Evolutionary conservation across 2,113 vertebrate genomes (phyloP).

Genomic region (Antennarius striatus): DNA sequence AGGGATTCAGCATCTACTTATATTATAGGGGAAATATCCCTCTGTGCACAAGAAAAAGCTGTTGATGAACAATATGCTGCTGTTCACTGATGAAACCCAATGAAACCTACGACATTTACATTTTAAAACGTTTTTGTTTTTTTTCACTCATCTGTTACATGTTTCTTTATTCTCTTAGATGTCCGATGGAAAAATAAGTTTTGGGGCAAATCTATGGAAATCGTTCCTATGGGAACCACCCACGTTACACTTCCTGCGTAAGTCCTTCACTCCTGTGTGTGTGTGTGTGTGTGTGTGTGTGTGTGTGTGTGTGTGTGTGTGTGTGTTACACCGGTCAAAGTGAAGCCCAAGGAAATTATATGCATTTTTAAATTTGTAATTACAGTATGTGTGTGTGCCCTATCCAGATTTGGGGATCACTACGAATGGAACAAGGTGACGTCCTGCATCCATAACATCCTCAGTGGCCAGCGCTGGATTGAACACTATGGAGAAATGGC

Average conservation of each 20-base stretch:
- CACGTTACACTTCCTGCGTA: constrained; percentile 91
- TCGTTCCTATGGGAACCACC: constrained; percentile 94
- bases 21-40: too few relatives aligned
- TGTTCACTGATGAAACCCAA: neutral
- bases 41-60: constrained; percentile 5
- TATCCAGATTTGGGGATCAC: constrained; percentile 87
- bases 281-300: too few relatives aligned
- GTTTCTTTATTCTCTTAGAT: constrained; percentile 80
- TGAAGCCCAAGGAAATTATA: neutral
- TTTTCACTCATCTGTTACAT: neutral
- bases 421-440: constrained; percentile 99
- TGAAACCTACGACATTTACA: neutral
- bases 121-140: neutral
- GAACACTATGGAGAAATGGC: constrained; percentile 97
- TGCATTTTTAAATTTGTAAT: too few relatives aligned
- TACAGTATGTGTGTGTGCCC: neutral
- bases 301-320: neutral
- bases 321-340: neutral
- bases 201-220: constrained; percentile 99
- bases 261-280: constrained; percentile 59
- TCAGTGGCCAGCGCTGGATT: constrained; percentile 96
- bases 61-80: neutral
- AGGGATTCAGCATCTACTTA: too few relatives aligned
- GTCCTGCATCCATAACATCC: constrained; percentile 97
- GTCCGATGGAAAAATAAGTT: constrained; percentile 99